Percentiles rank a stretch among this genome's conserved stretches.
Conservation (phyloP, 2,888 invertebrate genomes). For the Oxytorus armatus region DNA sequence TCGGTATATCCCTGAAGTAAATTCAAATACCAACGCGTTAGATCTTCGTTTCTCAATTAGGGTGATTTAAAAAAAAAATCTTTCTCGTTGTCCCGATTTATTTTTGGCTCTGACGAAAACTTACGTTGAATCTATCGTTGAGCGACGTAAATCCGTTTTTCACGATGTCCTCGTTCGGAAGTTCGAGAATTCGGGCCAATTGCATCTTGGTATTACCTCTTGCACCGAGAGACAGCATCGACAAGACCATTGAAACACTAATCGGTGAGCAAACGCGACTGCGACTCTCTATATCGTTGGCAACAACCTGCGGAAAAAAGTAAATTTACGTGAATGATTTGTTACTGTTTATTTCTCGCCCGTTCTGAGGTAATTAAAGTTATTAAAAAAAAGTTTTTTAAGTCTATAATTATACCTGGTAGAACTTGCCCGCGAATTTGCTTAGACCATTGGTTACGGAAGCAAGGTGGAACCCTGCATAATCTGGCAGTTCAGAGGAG, state of each 20-base stretch:
- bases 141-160: constrained; percentile 73
- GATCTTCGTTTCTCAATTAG: neutral
- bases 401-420: no score
- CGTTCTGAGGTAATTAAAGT: no score
- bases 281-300: constrained; percentile 3
- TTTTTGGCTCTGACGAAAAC: constrained; percentile 22
- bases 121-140: constrained; percentile 75
- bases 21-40: no score
- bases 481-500: no score
- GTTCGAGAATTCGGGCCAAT: constrained; percentile 71
- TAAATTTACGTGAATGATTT: neutral
- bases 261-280: constrained; percentile 81
- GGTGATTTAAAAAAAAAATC: no score
- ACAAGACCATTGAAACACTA: constrained; percentile 79
- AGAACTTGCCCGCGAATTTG: no score
- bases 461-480: no score
- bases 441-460: no score
- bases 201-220: constrained; percentile 73
- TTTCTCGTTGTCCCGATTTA: no score
- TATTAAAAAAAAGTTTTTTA: no score
- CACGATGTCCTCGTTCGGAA: constrained; percentile 68
- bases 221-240: constrained; percentile 79
- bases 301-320: constrained; percentile 3
- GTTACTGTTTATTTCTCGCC: no score
- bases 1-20: constrained; percentile 82